Conservation (phyloP, 2,888 invertebrate genomes). For the Trissolcus brochymenae region DNA sequence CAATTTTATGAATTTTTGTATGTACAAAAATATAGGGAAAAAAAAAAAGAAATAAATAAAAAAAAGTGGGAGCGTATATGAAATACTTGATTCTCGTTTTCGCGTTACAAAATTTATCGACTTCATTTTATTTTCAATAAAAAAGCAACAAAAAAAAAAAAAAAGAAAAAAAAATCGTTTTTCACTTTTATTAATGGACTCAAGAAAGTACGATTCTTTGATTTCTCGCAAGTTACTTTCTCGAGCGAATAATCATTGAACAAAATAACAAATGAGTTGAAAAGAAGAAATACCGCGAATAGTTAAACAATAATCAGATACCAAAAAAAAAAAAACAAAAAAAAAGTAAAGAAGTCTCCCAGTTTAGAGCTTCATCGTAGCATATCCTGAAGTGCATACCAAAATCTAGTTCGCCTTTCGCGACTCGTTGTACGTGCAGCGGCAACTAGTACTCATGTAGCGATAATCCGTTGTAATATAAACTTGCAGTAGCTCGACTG, state of each 20-base stretch:
- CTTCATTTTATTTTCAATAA: not conserved
- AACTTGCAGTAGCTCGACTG: conserved; percentile 62
- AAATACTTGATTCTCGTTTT: not conserved
- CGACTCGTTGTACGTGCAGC: conserved; percentile 45
- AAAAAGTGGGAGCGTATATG: conserved; percentile 13
- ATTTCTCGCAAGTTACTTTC: conserved; percentile 44
- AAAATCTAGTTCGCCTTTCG: conserved; percentile 61
- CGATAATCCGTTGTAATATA: conserved; percentile 61
- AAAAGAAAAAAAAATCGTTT: not conserved
- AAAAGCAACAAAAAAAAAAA: not conserved
- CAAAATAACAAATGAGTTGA: conserved; percentile 13
- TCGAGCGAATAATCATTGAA: conserved; percentile 46
- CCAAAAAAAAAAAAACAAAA: no score
- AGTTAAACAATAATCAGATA: conserved; percentile 9
- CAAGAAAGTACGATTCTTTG: conserved; percentile 11
- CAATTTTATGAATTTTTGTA: conserved; percentile 53
- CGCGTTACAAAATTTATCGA: not conserved
- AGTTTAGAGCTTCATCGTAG: conserved; percentile 64
- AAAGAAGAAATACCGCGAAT: not conserved
- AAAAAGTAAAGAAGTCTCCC: conserved; percentile 61
- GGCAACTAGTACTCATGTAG: conserved; percentile 60
- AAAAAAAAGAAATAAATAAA: conserved; percentile 1
- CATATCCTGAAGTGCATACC: conserved; percentile 66
- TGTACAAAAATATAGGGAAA: conserved; percentile 5
- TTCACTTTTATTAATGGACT: not conserved